phyloP scores from a whole-genome alignment of 1,140 invertebrate genomes.

The Drosophila neocordata region DNA sequence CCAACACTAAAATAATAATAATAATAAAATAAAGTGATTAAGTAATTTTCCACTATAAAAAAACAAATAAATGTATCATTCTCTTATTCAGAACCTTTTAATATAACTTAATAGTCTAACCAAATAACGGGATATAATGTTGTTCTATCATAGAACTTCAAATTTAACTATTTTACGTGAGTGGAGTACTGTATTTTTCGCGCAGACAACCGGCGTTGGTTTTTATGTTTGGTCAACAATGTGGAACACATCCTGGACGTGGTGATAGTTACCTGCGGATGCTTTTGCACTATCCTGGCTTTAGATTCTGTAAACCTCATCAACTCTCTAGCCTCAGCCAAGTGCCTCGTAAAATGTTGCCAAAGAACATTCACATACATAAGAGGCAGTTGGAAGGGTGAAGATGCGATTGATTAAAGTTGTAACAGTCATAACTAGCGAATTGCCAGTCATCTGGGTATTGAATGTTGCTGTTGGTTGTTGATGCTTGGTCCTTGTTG shows the following conservation, averaged over 20 bases:
- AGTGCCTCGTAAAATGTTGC: conserved; percentile 58
- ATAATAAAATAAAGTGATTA: too few relatives aligned
- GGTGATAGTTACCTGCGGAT: conserved; percentile 16
- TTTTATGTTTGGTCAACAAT: conserved; percentile 71
- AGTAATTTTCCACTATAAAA: too few relatives aligned
- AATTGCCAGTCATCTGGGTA: background rate
- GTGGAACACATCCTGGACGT: conserved; percentile 45
- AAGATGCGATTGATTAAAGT: conserved; percentile 54
- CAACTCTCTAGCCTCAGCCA: conserved; percentile 27
- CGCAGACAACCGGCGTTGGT: conserved; percentile 26
- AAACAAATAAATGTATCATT: too few relatives aligned
- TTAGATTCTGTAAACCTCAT: conserved; percentile 24
- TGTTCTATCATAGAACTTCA: background rate
- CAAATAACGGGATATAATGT: background rate
- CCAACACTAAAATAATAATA: too few relatives aligned
- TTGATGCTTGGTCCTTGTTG: background rate
- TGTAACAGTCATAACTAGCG: conserved; percentile 45
- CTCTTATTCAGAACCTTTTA: too few relatives aligned
- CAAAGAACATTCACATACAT: conserved; percentile 19
- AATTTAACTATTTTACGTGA: background rate
- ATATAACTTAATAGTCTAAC: background rate
- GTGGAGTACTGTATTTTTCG: background rate
- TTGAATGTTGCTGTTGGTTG: background rate
- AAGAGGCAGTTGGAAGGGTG: conserved; percentile 1
- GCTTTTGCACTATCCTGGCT: conserved; percentile 19